Evolutionary conservation across 1,140 invertebrate species (phyloP).

Genomic region (Eulimnadia texana): DNA sequence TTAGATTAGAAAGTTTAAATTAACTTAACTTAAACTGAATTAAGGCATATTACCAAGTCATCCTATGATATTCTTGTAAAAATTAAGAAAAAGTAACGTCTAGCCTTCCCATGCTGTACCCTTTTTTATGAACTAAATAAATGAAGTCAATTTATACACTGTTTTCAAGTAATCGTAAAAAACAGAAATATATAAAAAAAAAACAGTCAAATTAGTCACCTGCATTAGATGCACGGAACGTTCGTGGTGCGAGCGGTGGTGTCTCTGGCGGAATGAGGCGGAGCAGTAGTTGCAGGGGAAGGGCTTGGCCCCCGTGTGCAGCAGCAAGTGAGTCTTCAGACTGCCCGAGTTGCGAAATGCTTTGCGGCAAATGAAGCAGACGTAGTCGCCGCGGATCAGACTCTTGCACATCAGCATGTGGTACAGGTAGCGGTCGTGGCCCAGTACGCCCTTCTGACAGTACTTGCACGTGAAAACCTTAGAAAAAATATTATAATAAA

Average conservation of each 20-base stretch:
- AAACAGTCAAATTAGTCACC: too few relatives aligned
- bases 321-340: constrained; percentile 14
- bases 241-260: constrained; percentile 15
- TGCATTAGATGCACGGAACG: constrained; percentile 10
- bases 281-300: constrained; percentile 15
- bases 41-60: too few relatives aligned
- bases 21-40: too few relatives aligned
- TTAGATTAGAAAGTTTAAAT: too few relatives aligned
- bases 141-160: too few relatives aligned
- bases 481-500: too few relatives aligned
- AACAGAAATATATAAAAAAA: too few relatives aligned
- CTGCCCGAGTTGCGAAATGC: constrained; percentile 12
- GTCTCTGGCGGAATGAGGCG: constrained; percentile 13
- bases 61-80: too few relatives aligned
- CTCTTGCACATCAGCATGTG: constrained; percentile 17
- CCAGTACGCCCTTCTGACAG: constrained; percentile 12
- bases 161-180: too few relatives aligned
- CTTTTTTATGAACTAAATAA: too few relatives aligned
- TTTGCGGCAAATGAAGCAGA: constrained; percentile 14
- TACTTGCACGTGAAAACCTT: constrained; percentile 14
- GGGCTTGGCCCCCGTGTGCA: constrained; percentile 14
- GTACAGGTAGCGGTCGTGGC: constrained; percentile 14
- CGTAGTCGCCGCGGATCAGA: constrained; percentile 12
- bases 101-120: too few relatives aligned
- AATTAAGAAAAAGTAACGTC: too few relatives aligned